Percentiles rank a stretch among this genome's conserved stretches.
Conservation (phyloP, 2,888 invertebrate species). For the Tetragonula carbonaria region DNA sequence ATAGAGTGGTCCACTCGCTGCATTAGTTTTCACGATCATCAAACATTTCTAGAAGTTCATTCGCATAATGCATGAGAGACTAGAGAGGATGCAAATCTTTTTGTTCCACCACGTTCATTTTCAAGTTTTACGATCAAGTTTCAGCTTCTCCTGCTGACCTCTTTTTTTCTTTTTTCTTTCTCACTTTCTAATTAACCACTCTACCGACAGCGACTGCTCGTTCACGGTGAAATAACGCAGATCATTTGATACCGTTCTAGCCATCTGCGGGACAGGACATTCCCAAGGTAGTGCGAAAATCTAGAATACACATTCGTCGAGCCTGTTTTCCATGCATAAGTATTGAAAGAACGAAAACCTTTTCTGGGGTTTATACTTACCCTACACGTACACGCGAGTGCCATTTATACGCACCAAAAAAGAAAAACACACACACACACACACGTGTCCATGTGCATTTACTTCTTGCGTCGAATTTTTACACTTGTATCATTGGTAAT, state of each 20-base stretch:
- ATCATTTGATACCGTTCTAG: conserved; percentile 85
- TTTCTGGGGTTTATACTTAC: conserved; percentile 20
- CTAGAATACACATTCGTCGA: conserved; percentile 69
- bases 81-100: conserved; percentile 60
- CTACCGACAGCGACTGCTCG: conserved; percentile 44
- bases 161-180: not conserved
- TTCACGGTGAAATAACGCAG: conserved; percentile 68
- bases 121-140: conserved; percentile 31
- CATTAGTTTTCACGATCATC: conserved; percentile 30
- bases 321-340: conserved; percentile 67
- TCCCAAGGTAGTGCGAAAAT: conserved; percentile 91
- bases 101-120: conserved; percentile 38
- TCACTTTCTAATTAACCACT: conserved; percentile 55
- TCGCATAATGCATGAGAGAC: conserved; percentile 53
- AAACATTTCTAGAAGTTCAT: conserved; percentile 48
- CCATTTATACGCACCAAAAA: conserved; percentile 39
- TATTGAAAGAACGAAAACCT: conserved; percentile 51
- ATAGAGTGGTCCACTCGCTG: not conserved
- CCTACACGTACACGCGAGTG: conserved; percentile 53
- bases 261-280: conserved; percentile 97
- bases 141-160: conserved; percentile 32
- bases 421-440: too few relatives aligned
- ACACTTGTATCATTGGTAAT: conserved; percentile 8
- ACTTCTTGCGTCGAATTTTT: conserved; percentile 13
- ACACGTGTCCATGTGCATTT: conserved; percentile 24